A percentile compares a stretch with the other conserved stretches of the same genome.
Evolutionary conservation across 2,113 vertebrate species (phyloP).

Genomic region (Brachionichthys hirsutus): DNA sequence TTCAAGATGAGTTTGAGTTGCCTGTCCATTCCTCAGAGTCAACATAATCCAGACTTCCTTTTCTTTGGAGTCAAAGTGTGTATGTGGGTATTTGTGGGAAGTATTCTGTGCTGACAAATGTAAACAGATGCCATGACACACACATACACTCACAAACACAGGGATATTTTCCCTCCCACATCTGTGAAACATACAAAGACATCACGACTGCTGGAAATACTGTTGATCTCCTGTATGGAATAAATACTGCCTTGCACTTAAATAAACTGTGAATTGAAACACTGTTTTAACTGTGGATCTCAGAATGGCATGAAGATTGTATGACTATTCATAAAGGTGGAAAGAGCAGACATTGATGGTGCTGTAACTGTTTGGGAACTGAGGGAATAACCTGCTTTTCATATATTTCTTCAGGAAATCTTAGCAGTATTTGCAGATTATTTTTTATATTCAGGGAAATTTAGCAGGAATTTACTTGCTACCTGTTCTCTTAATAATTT

Average conservation of each 20-base stretch:
- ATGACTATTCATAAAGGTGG: slow-evolving; percentile 31
- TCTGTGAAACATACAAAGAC: slow-evolving; percentile 23
- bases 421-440: slow-evolving; percentile 43
- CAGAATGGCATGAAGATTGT: slow-evolving; percentile 9
- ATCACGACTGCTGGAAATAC: slow-evolving; percentile 14
- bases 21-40: slow-evolving; percentile 66
- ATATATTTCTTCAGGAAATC: slow-evolving; percentile 40
- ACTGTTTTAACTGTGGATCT: slow-evolving; percentile 20
- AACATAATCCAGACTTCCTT: slow-evolving; percentile 75
- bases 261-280: slow-evolving; percentile 19
- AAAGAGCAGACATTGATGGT: slow-evolving; percentile 18
- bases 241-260: slow-evolving; percentile 24
- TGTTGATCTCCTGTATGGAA: slow-evolving; percentile 29
- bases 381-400: slow-evolving; percentile 45
- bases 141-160: slow-evolving; percentile 16
- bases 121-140: slow-evolving; percentile 67
- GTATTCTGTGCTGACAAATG: slow-evolving; percentile 55
- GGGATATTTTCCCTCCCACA: slow-evolving; percentile 13
- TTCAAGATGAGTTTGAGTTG: slow-evolving; percentile 77
- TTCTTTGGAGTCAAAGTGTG: slow-evolving; percentile 35
- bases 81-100: slow-evolving; percentile 26
- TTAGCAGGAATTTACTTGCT: slow-evolving; percentile 49
- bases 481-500: slow-evolving; percentile 51
- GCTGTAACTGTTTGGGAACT: slow-evolving; percentile 20
- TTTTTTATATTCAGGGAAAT: slow-evolving; percentile 47